Percentiles rank a stretch among this genome's conserved stretches.
Evolutionary conservation across 2,797 vertebrate genomes (phyloP).

Genomic region (Halcyon smyrnensis): DNA sequence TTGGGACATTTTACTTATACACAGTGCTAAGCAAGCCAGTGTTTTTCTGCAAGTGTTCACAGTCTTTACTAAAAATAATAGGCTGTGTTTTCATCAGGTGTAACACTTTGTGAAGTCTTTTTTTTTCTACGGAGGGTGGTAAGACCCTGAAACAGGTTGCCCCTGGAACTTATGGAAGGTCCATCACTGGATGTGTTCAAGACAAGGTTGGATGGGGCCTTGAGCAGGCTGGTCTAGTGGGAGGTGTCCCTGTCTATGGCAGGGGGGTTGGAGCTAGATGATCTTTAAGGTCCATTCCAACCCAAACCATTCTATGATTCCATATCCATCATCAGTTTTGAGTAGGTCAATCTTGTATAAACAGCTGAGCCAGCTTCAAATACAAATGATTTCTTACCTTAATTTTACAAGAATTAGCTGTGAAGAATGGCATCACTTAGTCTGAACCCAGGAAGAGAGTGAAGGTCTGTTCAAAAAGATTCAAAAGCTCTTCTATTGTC

Average conservation of each 20-base stretch:
- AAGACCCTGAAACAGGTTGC: too few relatives aligned
- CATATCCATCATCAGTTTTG: not conserved
- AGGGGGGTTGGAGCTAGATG: too few relatives aligned
- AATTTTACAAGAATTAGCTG: not conserved
- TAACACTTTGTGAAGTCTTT: not conserved
- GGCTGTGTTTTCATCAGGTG: not conserved
- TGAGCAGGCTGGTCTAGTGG: too few relatives aligned
- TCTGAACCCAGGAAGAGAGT: not conserved
- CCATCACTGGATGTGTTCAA: too few relatives aligned
- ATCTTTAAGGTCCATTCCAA: too few relatives aligned
- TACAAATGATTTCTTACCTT: not conserved
- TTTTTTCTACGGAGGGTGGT: too few relatives aligned
- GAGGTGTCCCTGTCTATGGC: too few relatives aligned
- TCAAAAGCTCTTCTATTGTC: not conserved
- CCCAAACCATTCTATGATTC: too few relatives aligned
- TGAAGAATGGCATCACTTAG: not conserved
- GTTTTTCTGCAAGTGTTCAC: not conserved
- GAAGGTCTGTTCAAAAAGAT: not conserved
- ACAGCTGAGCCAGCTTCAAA: not conserved
- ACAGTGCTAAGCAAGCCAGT: not conserved
- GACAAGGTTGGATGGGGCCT: too few relatives aligned
- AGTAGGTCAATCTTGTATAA: not conserved
- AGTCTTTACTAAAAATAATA: not conserved
- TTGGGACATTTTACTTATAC: not conserved
- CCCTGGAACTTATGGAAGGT: too few relatives aligned